A percentile compares a stretch with the other conserved stretches of the same genome.
These are phyloP conservation scores for Antigone vipio DNA, from an alignment of 2,113 vertebrate species.

Conservation along the genomic window DNA sequence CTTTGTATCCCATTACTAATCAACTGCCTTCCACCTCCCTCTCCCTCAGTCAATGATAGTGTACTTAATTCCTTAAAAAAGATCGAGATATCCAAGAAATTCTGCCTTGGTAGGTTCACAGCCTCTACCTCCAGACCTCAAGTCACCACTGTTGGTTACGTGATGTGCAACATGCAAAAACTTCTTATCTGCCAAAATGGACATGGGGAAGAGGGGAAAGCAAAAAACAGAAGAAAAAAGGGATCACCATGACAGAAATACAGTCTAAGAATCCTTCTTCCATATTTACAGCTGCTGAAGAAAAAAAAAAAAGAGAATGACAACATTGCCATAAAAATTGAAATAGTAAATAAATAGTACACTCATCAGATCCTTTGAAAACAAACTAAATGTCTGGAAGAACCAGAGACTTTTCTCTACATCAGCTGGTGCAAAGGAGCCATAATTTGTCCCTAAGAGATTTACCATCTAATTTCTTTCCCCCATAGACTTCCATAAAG, in stretches of 20 bases:
- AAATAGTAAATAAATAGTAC: neutral
- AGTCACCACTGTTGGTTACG: neutral
- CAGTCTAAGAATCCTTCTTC: neutral
- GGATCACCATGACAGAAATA: neutral
- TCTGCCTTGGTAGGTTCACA: neutral
- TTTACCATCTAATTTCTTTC: neutral
- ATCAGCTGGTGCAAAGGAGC: neutral
- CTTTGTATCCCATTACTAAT: neutral
- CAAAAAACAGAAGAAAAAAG: neutral
- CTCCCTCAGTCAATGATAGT: neutral
- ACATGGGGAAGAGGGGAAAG: neutral
- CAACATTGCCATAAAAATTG: neutral
- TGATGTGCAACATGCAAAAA: neutral
- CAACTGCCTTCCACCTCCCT: neutral
- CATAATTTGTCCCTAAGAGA: neutral
- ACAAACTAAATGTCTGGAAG: neutral
- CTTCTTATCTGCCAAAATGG: neutral
- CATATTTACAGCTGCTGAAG: neutral
- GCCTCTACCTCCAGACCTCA: neutral
- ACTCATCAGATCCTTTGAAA: neutral
- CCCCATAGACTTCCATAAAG: neutral
- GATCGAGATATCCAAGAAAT: neutral
- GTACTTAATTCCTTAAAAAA: neutral
- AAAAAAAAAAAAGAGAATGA: neutral
- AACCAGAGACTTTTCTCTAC: neutral